A percentile compares a stretch with the other conserved stretches of the same genome.
Conservation (phyloP, 2,113 vertebrate species). For the Pontoporia blainvillei region DNA sequence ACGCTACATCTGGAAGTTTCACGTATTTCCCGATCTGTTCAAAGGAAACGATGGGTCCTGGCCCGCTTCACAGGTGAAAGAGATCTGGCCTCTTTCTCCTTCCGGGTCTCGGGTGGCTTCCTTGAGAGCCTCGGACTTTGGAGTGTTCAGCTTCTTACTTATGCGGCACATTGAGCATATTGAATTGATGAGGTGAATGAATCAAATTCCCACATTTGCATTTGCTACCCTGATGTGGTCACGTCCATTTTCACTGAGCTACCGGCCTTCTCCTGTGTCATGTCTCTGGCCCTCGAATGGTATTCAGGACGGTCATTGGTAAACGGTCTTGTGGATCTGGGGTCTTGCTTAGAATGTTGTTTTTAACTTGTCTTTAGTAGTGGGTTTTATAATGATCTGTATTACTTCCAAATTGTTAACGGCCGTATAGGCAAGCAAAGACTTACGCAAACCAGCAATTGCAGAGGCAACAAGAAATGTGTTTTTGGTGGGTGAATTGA, state of each 20-base stretch:
- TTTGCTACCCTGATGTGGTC: background rate
- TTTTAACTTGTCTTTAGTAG: background rate
- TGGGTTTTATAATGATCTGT: background rate
- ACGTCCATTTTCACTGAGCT: accelerated
- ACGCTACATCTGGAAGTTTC: accelerated
- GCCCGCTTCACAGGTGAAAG: accelerated
- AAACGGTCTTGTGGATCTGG: background rate
- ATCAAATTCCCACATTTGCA: too few species aligned
- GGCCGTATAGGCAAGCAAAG: background rate
- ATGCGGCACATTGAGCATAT: background rate
- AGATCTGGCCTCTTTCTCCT: accelerated
- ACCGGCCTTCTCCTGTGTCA: accelerated
- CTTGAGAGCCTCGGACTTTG: background rate
- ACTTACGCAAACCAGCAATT: background rate
- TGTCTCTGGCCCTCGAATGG: background rate
- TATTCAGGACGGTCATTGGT: too few species aligned
- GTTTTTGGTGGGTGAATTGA: accelerated
- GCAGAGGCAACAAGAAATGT: background rate
- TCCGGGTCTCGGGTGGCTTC: background rate
- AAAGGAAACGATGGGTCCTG: background rate
- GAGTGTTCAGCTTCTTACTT: background rate
- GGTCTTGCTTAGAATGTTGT: background rate
- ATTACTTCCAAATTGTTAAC: background rate
- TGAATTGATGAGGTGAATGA: too few species aligned
- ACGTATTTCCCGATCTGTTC: background rate